Conservation (phyloP, 2,113 vertebrate species). For the Pelobates fuscus region DNA sequence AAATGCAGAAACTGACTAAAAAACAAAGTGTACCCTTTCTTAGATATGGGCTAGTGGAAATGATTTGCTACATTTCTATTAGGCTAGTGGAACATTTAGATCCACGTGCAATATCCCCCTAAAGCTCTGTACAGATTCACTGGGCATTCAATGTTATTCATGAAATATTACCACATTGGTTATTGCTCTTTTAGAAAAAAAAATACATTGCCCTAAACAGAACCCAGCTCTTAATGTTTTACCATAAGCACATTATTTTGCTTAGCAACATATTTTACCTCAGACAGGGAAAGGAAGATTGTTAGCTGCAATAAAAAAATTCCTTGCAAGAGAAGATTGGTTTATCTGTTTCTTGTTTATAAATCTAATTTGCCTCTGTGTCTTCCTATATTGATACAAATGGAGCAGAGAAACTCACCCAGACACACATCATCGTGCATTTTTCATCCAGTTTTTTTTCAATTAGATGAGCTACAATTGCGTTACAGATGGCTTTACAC, state of each 20-base stretch:
- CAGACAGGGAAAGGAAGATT: conserved; percentile 11
- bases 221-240: too few species aligned
- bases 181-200: too few species aligned
- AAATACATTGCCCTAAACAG: too few species aligned
- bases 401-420: conserved; percentile 64
- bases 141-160: too few species aligned
- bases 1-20: too few species aligned
- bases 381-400: conserved; percentile 86
- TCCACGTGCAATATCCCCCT: too few species aligned
- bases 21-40: too few species aligned
- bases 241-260: background rate
- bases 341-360: conserved; percentile 76
- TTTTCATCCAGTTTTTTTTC: conserved; percentile 69
- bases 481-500: conserved; percentile 82
- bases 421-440: conserved; percentile 70
- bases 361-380: conserved; percentile 83
- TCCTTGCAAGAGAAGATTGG: conserved; percentile 72
- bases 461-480: conserved; percentile 84
- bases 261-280: background rate
- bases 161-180: too few species aligned
- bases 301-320: conserved; percentile 3
- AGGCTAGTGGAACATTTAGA: too few species aligned
- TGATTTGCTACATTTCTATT: too few species aligned
- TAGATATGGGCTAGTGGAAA: too few species aligned
- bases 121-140: too few species aligned